Percentiles rank a stretch among this genome's conserved stretches.
Evolutionary conservation across 2,113 vertebrate genomes (phyloP).

Genomic region (Actinemys pallida): DNA sequence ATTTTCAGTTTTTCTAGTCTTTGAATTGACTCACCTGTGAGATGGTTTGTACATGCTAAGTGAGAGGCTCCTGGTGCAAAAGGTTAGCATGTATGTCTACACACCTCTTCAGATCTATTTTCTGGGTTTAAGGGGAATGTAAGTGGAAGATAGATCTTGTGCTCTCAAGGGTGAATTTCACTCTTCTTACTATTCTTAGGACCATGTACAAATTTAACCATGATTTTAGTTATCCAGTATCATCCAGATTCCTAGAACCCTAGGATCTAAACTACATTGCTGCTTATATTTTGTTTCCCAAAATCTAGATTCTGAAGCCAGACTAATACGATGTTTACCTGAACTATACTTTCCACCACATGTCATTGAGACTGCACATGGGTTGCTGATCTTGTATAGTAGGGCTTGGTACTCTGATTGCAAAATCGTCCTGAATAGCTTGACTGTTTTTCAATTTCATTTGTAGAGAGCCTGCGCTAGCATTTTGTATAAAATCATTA

Average conservation of each 20-base stretch:
- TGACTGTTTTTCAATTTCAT: conserved; percentile 53
- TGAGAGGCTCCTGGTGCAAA: not conserved
- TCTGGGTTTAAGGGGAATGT: conserved; percentile 10
- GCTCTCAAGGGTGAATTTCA: conserved; percentile 1
- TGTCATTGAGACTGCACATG: conserved; percentile 13
- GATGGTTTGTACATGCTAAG: not conserved
- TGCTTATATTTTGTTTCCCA: not conserved
- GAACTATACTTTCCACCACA: not conserved
- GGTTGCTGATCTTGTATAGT: conserved; percentile 23
- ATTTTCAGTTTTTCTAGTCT: not conserved
- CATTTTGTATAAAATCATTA: conserved; percentile 46
- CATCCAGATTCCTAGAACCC: not conserved
- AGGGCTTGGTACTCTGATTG: conserved; percentile 57
- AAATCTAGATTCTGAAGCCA: not conserved
- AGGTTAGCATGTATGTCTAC: not conserved
- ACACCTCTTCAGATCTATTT: not conserved
- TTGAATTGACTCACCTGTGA: not conserved
- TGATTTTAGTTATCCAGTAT: not conserved
- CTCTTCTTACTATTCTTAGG: conserved; percentile 19
- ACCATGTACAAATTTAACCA: conserved; percentile 37
- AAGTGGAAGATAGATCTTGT: conserved; percentile 44
- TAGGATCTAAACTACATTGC: not conserved
- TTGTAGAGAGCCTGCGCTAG: conserved; percentile 4
- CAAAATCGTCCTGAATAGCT: conserved; percentile 49
- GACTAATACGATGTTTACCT: conserved; percentile 32